Percentiles rank a stretch among this genome's conserved stretches.
Conservation (phyloP, 2,113 vertebrate species). For the Scalopus aquaticus region DNA sequence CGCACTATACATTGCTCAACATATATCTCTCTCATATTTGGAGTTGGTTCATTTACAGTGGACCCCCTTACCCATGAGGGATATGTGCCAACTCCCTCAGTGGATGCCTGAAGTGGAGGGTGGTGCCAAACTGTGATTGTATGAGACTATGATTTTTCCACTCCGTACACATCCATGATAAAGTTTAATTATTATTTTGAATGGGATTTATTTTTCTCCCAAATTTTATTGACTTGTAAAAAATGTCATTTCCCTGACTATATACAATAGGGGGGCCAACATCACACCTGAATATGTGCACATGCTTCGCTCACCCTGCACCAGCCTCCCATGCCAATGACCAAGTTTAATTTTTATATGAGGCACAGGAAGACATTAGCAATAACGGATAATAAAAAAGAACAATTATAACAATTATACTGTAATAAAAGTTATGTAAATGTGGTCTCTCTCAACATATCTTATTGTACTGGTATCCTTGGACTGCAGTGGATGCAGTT, state of each 20-base stretch:
- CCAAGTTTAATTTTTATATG: not conserved
- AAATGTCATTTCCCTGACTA: no score
- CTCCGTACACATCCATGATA: not conserved
- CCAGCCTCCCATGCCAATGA: no score
- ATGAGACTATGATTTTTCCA: not conserved
- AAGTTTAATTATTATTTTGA: no score
- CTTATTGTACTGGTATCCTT: not conserved
- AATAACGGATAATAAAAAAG: not conserved
- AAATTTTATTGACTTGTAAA: no score
- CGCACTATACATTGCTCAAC: not conserved
- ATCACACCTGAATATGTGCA: no score
- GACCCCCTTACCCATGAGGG: not conserved
- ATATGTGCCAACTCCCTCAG: not conserved
- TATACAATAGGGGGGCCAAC: no score
- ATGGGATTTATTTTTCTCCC: no score
- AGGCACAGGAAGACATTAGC: not conserved
- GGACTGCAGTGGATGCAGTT: not conserved
- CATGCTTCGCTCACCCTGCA: no score
- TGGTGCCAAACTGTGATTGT: not conserved
- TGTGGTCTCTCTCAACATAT: not conserved
- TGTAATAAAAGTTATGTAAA: not conserved
- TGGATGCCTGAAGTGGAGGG: not conserved
- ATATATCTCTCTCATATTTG: slow-evolving; percentile 28
- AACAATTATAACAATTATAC: not conserved
- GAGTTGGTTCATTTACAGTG: not conserved